Conservation (phyloP, 2,797 vertebrate species). For the Taenioides sp. region DNA sequence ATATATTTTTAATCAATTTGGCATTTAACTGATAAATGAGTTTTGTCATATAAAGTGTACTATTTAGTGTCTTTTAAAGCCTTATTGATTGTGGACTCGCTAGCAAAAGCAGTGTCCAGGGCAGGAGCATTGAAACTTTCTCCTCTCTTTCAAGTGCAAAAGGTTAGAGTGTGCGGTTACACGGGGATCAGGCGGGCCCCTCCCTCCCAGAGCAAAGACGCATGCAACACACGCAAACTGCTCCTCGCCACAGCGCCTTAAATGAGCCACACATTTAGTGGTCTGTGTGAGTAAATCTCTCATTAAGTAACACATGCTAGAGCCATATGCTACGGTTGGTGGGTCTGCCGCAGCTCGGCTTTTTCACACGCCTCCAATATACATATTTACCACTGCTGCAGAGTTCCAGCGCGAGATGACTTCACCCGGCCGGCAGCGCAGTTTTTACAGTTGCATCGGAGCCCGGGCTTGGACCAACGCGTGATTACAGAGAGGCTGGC, state of each 20-base stretch:
- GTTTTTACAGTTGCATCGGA: slow-evolving; percentile 24
- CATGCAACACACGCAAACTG: slow-evolving; percentile 61
- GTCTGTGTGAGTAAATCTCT: slow-evolving; percentile 79
- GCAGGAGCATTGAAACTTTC: background rate
- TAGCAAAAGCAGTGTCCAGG: background rate
- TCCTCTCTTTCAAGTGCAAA: slow-evolving; percentile 35
- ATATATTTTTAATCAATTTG: background rate
- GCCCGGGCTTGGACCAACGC: background rate
- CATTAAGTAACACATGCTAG: slow-evolving; percentile 76
- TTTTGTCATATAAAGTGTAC: background rate
- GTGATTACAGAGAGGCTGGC: slow-evolving; percentile 7
- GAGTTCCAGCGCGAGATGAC: slow-evolving; percentile 37
- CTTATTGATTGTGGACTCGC: background rate
- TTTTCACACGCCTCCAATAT: slow-evolving; percentile 69
- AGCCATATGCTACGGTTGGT: slow-evolving; percentile 74
- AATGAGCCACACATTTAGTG: slow-evolving; percentile 77
- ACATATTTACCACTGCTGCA: slow-evolving; percentile 63
- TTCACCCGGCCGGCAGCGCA: slow-evolving; percentile 41
- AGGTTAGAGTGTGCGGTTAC: slow-evolving; percentile 40
- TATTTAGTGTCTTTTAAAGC: background rate
- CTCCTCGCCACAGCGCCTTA: slow-evolving; percentile 63
- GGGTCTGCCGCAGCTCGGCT: slow-evolving; percentile 62
- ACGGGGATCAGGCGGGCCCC: slow-evolving; percentile 16
- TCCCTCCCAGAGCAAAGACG: slow-evolving; percentile 48
- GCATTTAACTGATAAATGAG: background rate